Conservation (phyloP, 2,888 invertebrate species). For the Acanthopleura granulata region DNA sequence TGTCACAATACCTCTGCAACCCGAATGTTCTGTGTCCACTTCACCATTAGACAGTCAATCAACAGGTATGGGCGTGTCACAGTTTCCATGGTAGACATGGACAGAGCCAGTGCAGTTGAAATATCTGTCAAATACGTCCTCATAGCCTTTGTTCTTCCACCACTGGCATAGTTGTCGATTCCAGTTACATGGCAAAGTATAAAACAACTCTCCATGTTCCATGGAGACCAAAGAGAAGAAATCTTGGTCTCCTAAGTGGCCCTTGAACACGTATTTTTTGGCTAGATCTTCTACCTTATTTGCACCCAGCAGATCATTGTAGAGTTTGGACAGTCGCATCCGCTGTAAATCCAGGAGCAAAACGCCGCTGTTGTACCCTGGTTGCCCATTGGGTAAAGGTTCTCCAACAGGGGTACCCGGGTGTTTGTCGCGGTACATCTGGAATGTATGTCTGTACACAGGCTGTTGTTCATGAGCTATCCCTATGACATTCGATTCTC, state of each 20-base stretch:
- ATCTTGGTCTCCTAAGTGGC: slow-evolving; percentile 86
- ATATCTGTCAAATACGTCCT: slow-evolving; percentile 80
- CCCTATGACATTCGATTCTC: slow-evolving; percentile 77
- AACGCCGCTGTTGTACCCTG: slow-evolving; percentile 87
- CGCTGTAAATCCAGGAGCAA: slow-evolving; percentile 79
- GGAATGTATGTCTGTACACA: slow-evolving; percentile 82
- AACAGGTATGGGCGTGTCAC: slow-evolving; percentile 64
- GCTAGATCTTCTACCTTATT: slow-evolving; percentile 57
- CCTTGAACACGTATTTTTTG: slow-evolving; percentile 68
- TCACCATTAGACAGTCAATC: too few species aligned
- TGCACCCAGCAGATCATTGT: slow-evolving; percentile 72
- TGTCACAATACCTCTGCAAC: too few species aligned
- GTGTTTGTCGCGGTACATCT: slow-evolving; percentile 76
- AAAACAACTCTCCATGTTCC: slow-evolving; percentile 80
- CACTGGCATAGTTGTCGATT: slow-evolving; percentile 86
- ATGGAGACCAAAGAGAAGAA: slow-evolving; percentile 81
- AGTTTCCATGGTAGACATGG: slow-evolving; percentile 68
- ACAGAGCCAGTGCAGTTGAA: slow-evolving; percentile 74
- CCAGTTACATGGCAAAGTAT: slow-evolving; percentile 82
- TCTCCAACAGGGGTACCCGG: slow-evolving; percentile 77
- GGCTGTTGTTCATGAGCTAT: slow-evolving; percentile 79
- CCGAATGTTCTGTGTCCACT: too few species aligned
- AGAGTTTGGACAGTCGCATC: slow-evolving; percentile 77
- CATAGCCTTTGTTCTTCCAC: slow-evolving; percentile 84
- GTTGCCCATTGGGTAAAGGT: slow-evolving; percentile 72